Base-by-base conservation (phyloP, 2,797 vertebrate genomes). In the Taenioides sp. region DNA sequence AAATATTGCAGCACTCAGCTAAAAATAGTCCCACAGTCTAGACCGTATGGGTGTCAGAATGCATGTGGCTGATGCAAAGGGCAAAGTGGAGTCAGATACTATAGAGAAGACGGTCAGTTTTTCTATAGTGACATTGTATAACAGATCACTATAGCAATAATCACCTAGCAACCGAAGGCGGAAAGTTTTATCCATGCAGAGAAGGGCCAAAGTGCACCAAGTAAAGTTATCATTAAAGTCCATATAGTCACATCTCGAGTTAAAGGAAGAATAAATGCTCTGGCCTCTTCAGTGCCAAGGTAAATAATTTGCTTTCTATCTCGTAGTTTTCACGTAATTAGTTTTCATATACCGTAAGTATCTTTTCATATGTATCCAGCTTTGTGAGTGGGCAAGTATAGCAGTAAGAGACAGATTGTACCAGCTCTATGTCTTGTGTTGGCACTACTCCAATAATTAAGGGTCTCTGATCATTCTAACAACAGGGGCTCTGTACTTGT, bases 1-100 rank as follows among this genome's bases (percentile, higher is more conserved):
- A 65, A 65, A 50, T 65, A 65, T 65, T 65, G 63, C 63, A 27
- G 43, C 4, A 16, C 16, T 49, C 4, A 23, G 63, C 23, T 65
- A 65, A 49, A 65, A 65, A 65, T 47, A 49, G 27, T 65, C 63
- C 17, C 9, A 3, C 5, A 49, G 43, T 49, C 64, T 50, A 65
- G 64, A 50, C 64, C 22, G 64, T 5, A 50, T 4, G 5, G 37
- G 63, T 65, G 43, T 65, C 16, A 50, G 37, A 16, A 62, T 34
- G 59, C 7, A 20, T 7, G 20, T 5, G 16, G 59, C 59, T 49
- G 40, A 49, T 65, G 23, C 64, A 50, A 23, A 65, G 43, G 43
- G 64, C 64, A 65, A 43, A 7, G 63, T 27, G 63, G 22, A 25
- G n/a, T 27, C 64, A 28, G 64, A 49, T 25, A 2, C 64, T 64